These are phyloP conservation scores for Polyodon spathula DNA, from an alignment of 2,113 vertebrate species.

Conservation along the genomic window DNA sequence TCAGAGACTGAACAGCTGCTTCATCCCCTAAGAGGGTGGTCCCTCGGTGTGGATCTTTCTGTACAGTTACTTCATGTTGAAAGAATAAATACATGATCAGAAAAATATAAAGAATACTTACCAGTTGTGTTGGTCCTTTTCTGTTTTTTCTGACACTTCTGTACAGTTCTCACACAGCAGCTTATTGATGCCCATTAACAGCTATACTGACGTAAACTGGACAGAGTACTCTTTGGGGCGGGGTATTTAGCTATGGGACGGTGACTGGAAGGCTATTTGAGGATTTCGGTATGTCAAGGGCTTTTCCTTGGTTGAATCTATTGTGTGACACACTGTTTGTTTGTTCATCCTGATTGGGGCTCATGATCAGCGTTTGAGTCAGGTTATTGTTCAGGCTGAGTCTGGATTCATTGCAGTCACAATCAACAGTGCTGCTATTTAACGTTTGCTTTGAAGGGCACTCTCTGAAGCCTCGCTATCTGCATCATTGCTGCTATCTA, in stretches of 20 bases:
- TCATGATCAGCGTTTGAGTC: constrained; percentile 37
- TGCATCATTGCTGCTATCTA: constrained; percentile 83
- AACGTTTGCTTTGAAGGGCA: constrained; percentile 36
- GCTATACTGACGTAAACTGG: constrained; percentile 89
- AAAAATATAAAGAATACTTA: constrained; percentile 29
- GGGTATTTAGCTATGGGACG: constrained; percentile 84
- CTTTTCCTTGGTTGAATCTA: constrained; percentile 37
- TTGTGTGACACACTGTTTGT: constrained; percentile 34
- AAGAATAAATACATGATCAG: no score
- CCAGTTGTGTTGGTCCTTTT: constrained; percentile 63
- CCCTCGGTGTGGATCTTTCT: no score
- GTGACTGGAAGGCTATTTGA: constrained; percentile 82
- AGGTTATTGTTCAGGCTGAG: constrained; percentile 52
- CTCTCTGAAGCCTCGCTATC: constrained; percentile 90
- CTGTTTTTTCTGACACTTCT: constrained; percentile 58
- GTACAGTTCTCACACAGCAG: constrained; percentile 90
- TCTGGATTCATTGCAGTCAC: constrained; percentile 51
- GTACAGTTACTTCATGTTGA: no score
- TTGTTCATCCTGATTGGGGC: constrained; percentile 39
- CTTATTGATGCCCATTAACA: constrained; percentile 96
- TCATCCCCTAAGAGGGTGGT: no score
- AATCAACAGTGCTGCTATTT: constrained; percentile 1
- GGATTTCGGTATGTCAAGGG: constrained; percentile 28
- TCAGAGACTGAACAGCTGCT: no score
- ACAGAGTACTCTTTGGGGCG: constrained; percentile 91